Conservation (phyloP, 1,140 invertebrate genomes). For the Choristoneura fumiferana region DNA sequence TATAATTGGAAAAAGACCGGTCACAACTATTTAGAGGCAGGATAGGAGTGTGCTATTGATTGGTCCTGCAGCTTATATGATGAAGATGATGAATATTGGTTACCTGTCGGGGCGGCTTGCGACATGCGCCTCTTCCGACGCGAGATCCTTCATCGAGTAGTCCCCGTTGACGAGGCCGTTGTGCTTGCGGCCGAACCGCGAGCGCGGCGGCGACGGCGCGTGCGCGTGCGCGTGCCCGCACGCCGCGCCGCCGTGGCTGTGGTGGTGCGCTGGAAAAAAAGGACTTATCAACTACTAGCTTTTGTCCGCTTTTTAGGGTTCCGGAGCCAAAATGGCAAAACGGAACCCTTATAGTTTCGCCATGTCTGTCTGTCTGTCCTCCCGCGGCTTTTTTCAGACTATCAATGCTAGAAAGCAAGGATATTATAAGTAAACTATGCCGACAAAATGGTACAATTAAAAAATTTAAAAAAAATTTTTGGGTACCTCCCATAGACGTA, state of each 20-base stretch:
- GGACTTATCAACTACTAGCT: background rate
- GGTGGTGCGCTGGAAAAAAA: conserved; percentile 53
- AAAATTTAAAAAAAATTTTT: no score
- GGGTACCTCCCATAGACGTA: no score
- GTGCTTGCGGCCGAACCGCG: conserved; percentile 36
- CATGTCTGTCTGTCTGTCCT: no score
- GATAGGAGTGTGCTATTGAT: background rate
- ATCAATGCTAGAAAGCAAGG: no score
- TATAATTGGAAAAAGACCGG: no score
- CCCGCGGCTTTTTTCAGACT: no score
- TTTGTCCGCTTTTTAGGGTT: no score
- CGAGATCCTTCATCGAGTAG: conserved; percentile 59
- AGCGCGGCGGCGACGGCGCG: conserved; percentile 25
- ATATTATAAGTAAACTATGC: no score
- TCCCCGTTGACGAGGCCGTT: conserved; percentile 55
- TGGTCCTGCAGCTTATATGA: background rate
- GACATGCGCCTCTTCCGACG: conserved; percentile 40
- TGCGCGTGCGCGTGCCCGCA: conserved; percentile 47
- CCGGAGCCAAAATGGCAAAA: no score
- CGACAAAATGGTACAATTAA: no score
- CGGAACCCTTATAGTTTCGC: no score
- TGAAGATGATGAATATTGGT: background rate
- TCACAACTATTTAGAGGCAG: no score
- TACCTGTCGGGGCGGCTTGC: conserved; percentile 34
- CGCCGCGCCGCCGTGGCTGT: conserved; percentile 65